Evolutionary conservation across 2,888 invertebrate species (phyloP).

Genomic region (Platycheirus rosarum): DNA sequence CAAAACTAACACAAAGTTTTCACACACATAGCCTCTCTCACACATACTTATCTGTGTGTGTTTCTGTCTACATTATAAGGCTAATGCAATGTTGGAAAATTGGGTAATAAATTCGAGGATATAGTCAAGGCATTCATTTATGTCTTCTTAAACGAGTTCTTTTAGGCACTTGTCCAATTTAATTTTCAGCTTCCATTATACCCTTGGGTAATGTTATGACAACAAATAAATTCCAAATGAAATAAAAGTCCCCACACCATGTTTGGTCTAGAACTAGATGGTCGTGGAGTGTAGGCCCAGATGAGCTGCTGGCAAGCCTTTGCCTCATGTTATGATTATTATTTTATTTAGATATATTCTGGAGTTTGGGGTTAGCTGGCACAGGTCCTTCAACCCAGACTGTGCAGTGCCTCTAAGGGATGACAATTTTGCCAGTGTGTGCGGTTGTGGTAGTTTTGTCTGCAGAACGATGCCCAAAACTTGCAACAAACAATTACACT

Average conservation of each 20-base stretch:
- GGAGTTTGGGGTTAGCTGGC: conserved; percentile 8
- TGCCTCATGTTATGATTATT: conserved; percentile 64
- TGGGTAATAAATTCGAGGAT: conserved; percentile 74
- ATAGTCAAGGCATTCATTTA: conserved; percentile 72
- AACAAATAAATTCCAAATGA: conserved; percentile 72
- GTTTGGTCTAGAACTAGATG: conserved; percentile 22
- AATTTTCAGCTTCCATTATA: conserved; percentile 75
- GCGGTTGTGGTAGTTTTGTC: conserved; percentile 17
- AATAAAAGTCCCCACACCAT: conserved; percentile 65
- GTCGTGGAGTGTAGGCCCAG: conserved; percentile 17
- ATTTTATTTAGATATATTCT: conserved; percentile 67
- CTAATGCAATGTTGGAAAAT: conserved; percentile 73
- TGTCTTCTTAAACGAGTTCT: conserved; percentile 73
- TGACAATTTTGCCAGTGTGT: conserved; percentile 33
- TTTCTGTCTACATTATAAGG: conserved; percentile 15
- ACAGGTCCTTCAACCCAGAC: conserved; percentile 19
- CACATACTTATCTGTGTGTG: not conserved
- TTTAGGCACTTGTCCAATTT: conserved; percentile 76
- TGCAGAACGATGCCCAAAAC: conserved; percentile 11
- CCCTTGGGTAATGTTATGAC: conserved; percentile 70
- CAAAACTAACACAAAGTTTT: conserved; percentile 29
- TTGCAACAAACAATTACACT: conserved; percentile 53
- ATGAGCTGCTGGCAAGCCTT: conserved; percentile 37
- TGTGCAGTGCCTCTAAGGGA: conserved; percentile 14
- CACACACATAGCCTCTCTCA: conserved; percentile 1